Conservation (phyloP, 2,797 vertebrate species). For the Leptatherina wallacei region DNA sequence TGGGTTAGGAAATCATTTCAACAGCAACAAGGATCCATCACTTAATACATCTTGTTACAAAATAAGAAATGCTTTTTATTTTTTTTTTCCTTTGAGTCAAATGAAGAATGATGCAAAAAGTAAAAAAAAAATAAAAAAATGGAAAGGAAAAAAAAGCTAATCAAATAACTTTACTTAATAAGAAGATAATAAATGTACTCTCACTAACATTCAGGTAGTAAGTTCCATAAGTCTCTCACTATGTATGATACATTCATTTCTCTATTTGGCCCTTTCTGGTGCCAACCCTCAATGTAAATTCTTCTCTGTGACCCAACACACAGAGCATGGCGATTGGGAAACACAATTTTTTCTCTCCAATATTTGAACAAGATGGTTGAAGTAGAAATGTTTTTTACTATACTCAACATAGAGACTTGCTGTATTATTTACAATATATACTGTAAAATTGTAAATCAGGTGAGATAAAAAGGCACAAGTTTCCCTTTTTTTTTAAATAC, state of each 20-base stretch:
- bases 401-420: slow-evolving; percentile 87
- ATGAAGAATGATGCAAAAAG: slow-evolving; percentile 72
- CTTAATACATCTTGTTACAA: slow-evolving; percentile 71
- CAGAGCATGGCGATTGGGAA: slow-evolving; percentile 74
- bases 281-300: slow-evolving; percentile 54
- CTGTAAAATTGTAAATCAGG: slow-evolving; percentile 95
- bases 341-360: slow-evolving; percentile 60
- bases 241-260: slow-evolving; percentile 81
- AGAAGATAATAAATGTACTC: slow-evolving; percentile 74
- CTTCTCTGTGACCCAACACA: slow-evolving; percentile 67
- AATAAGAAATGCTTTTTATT: slow-evolving; percentile 69
- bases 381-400: slow-evolving; percentile 90
- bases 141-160: slow-evolving; percentile 50
- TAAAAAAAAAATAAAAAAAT: slow-evolving; percentile 54
- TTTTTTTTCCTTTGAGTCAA: slow-evolving; percentile 45
- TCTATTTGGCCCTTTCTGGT: slow-evolving; percentile 59
- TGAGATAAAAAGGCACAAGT: slow-evolving; percentile 99
- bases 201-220: slow-evolving; percentile 84
- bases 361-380: slow-evolving; percentile 80
- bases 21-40: slow-evolving; percentile 71
- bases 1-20: slow-evolving; percentile 66
- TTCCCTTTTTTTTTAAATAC: slow-evolving; percentile 97
- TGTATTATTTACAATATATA: slow-evolving; percentile 98
- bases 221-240: slow-evolving; percentile 75
- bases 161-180: slow-evolving; percentile 68